Conservation (phyloP, 2,113 vertebrate genomes). For the Ranitomeya imitator region DNA sequence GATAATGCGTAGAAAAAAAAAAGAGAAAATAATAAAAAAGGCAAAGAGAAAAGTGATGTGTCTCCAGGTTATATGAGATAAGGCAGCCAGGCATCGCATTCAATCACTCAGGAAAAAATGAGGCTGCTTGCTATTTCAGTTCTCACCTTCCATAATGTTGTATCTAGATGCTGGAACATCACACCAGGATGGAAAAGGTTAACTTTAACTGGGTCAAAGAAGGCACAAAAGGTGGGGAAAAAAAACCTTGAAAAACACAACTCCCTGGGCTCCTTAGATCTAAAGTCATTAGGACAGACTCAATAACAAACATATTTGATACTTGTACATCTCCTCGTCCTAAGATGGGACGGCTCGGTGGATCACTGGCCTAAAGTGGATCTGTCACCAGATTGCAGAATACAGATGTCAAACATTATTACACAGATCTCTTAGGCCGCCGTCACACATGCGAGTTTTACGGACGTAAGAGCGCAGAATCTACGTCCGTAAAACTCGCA, state of each 20-base stretch:
- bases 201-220: background rate
- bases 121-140: background rate
- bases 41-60: constrained; percentile 12
- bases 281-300: background rate
- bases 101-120: constrained; percentile 3
- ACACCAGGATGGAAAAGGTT: background rate
- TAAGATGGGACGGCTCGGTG: no score
- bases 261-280: background rate
- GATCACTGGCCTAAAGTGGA: no score
- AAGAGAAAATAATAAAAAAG: constrained; percentile 21
- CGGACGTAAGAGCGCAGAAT: no score
- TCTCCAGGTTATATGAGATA: constrained; percentile 40
- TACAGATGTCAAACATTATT: no score
- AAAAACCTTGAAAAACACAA: background rate
- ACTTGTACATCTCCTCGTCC: no score
- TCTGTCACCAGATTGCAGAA: no score
- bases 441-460: no score
- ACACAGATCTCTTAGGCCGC: no score
- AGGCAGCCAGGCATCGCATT: background rate
- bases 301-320: background rate
- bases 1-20: constrained; percentile 18
- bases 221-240: background rate
- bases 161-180: background rate
- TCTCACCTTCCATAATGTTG: background rate
- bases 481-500: no score